A percentile compares a stretch with the other conserved stretches of the same genome.
Evolutionary conservation across 2,113 vertebrate genomes (phyloP).

Genomic region (Stomatorhinus ivindoensis): DNA sequence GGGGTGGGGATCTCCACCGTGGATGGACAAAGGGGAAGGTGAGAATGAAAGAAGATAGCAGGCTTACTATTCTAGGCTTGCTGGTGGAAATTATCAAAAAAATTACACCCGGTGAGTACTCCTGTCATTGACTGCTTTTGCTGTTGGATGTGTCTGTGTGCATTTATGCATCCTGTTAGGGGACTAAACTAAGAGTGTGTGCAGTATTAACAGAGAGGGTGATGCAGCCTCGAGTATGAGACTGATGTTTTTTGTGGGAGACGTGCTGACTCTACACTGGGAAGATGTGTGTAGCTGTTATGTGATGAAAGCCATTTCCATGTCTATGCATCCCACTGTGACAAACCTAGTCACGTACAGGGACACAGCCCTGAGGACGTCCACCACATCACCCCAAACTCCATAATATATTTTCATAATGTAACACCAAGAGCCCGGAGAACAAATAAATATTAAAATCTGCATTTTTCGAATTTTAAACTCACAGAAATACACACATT

Average conservation of each 20-base stretch:
- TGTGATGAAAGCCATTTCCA: neutral
- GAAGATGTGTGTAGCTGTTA: neutral
- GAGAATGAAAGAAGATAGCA: neutral
- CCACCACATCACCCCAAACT: neutral
- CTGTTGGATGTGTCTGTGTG: neutral
- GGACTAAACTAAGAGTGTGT: neutral
- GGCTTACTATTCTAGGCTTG: neutral
- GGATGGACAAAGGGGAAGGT: neutral
- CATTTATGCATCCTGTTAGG: neutral
- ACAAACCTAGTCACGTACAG: neutral
- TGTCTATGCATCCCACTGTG: neutral
- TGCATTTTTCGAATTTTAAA: neutral
- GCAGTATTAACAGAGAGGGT: neutral
- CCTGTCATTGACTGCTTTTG: neutral
- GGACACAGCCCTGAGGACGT: neutral
- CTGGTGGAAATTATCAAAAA: neutral
- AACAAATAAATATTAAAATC: neutral
- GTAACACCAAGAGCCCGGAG: neutral
- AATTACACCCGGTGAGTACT: conserved; percentile 20
- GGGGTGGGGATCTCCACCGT: neutral
- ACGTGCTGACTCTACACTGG: neutral
- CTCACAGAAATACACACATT: neutral
- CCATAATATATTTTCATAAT: neutral
- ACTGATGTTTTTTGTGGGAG: neutral
- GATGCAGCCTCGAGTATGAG: neutral